A percentile compares a stretch with the other conserved stretches of the same genome.
These are phyloP conservation scores for Zeugodacus cucurbitae DNA, from an alignment of 1,140 invertebrate species.

Conservation along the genomic window DNA sequence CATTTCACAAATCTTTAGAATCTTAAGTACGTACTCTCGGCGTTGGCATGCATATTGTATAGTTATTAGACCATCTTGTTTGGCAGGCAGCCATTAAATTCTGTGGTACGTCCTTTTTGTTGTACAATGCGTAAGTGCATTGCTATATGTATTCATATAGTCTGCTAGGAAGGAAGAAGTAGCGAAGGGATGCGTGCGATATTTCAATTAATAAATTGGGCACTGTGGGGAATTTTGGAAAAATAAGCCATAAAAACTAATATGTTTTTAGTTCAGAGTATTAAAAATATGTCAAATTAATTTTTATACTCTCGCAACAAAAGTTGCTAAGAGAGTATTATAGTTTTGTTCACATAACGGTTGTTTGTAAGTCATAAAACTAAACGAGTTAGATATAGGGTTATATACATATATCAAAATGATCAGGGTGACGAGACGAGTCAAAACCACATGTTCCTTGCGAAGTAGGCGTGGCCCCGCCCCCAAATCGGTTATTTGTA, in stretches of 20 bases:
- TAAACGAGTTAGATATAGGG: no score
- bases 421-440: no score
- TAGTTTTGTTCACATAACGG: no score
- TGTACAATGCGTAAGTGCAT: not conserved
- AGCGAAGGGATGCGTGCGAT: not conserved
- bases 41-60: not conserved
- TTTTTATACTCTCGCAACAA: no score
- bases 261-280: no score
- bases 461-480: no score
- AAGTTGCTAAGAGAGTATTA: no score
- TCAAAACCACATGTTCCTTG: no score
- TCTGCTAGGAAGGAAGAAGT: not conserved
- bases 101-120: not conserved
- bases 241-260: not conserved
- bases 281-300: no score
- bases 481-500: no score
- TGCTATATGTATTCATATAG: not conserved
- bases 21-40: conserved; percentile 1
- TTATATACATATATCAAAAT: no score
- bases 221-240: not conserved
- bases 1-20: conserved; percentile 9
- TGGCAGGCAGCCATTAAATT: not conserved
- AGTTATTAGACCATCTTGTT: not conserved
- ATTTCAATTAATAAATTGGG: not conserved
- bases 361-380: no score